Conservation (phyloP, 64 coral and sea anemone genomes). For the Stichodactyla helianthus region DNA sequence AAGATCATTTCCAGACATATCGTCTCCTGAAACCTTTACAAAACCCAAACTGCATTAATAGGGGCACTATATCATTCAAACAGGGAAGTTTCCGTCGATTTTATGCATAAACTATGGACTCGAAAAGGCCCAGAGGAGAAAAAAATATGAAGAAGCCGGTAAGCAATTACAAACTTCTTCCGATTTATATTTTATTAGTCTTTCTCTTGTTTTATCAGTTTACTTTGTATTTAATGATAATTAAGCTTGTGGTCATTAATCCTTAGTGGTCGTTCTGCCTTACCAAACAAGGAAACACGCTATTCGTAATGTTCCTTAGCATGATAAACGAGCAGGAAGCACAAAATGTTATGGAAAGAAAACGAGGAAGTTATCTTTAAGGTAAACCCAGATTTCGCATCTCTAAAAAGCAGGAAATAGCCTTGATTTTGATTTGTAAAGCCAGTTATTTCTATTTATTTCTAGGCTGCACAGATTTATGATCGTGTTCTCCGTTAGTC, state of each 20-base stretch:
- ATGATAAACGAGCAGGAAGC: constrained; percentile 6
- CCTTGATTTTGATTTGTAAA: neutral
- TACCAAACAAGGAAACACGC: neutral
- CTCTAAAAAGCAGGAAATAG: neutral
- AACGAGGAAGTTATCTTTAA: neutral
- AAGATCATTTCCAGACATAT: neutral
- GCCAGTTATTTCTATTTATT: neutral
- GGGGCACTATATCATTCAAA: neutral
- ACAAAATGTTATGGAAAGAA: neutral
- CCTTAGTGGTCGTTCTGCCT: neutral
- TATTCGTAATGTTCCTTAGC: neutral
- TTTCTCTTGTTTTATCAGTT: neutral
- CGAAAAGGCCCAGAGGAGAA: neutral
- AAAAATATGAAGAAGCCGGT: neutral
- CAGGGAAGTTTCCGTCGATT: neutral
- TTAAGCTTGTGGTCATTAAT: neutral
- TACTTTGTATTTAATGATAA: neutral
- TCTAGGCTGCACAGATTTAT: neutral
- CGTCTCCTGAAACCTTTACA: neutral
- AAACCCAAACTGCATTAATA: neutral
- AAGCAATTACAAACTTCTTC: neutral
- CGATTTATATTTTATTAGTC: neutral
- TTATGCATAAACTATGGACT: neutral
- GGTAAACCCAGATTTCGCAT: neutral
- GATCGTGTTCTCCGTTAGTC: neutral